Evolutionary conservation across 2,797 vertebrate species (phyloP).

Genomic region (Liasis olivaceus): DNA sequence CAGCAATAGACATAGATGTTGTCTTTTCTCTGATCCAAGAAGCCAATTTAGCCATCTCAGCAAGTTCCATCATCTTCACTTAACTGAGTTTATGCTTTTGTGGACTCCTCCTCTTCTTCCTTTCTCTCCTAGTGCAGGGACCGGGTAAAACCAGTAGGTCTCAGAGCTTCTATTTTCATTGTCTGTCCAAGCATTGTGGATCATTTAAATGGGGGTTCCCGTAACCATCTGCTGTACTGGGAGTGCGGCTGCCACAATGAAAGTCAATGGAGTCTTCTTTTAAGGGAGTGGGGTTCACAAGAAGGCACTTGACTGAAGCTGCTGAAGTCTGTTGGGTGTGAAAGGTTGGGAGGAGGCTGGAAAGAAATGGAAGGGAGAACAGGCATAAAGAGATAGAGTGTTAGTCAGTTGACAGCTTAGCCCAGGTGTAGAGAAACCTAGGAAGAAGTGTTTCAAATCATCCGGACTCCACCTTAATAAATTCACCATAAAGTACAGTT

Average conservation of each 20-base stretch:
- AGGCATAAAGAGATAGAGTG: background rate
- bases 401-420: background rate
- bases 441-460: background rate
- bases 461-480: background rate
- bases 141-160: background rate
- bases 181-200: background rate
- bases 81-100: background rate
- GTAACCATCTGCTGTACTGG: background rate
- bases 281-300: background rate
- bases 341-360: background rate
- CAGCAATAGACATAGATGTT: too few relatives aligned
- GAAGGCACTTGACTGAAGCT: background rate
- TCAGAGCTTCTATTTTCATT: background rate
- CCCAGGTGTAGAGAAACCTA: background rate
- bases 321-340: background rate
- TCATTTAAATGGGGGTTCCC: background rate
- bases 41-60: too few relatives aligned
- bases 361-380: background rate
- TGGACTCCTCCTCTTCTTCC: background rate
- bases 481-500: background rate
- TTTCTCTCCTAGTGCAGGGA: background rate
- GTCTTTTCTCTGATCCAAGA: too few relatives aligned
- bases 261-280: background rate
- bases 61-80: too few relatives aligned
- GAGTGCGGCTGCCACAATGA: background rate